Evolutionary conservation across 1,140 invertebrate species (phyloP).

Genomic region (Chelonus insularis): DNA sequence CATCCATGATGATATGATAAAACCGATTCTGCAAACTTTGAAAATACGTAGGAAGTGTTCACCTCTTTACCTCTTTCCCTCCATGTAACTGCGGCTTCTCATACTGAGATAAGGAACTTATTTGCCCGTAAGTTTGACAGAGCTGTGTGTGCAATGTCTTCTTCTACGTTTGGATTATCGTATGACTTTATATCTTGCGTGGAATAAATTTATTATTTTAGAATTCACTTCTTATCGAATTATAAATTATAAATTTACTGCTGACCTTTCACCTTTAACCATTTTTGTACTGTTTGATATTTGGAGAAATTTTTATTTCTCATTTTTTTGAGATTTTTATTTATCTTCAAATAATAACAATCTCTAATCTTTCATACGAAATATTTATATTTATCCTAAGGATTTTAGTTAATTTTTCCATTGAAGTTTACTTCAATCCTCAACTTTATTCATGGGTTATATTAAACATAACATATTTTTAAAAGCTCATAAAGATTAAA

Average conservation of each 20-base stretch:
- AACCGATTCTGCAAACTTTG: slow-evolving; percentile 6
- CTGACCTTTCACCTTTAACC: neutral
- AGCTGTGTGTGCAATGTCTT: neutral
- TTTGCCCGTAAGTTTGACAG: slow-evolving; percentile 1
- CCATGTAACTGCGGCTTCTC: neutral
- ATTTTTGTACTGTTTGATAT: neutral
- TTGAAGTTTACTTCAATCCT: no score
- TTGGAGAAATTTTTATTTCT: neutral
- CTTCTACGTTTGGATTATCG: neutral
- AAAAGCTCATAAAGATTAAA: no score
- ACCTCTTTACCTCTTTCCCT: neutral
- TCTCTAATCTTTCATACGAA: no score
- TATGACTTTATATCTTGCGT: neutral
- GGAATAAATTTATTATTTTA: neutral
- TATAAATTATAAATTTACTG: neutral
- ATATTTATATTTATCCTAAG: no score
- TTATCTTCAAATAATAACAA: no score
- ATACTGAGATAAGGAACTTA: slow-evolving; percentile 19
- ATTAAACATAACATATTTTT: no score
- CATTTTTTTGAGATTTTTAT: no score
- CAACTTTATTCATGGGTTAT: no score
- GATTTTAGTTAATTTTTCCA: no score
- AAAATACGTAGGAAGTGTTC: neutral
- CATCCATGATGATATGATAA: slow-evolving; percentile 10
- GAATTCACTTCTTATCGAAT: neutral